A percentile compares a stretch with the other conserved stretches of the same genome.
Conservation (phyloP, 2,888 invertebrate species). For the Ornithoptera alexandrae region DNA sequence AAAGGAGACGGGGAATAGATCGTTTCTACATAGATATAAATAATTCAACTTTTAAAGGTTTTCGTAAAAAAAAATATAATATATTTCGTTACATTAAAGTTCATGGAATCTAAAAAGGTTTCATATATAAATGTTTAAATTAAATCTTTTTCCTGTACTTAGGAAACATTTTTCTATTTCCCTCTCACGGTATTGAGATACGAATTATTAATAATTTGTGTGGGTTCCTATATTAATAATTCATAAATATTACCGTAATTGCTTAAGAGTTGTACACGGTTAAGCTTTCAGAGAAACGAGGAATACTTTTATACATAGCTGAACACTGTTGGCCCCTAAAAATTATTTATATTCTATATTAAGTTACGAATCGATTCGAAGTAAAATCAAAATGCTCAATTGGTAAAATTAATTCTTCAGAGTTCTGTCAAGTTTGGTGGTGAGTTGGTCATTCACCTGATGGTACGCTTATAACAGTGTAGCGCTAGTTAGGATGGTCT, state of each 20-base stretch:
- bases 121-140: neutral
- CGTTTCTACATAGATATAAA: no score
- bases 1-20: no score
- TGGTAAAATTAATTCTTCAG: neutral
- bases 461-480: no score
- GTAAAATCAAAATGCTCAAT: no score
- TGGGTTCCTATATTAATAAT: constrained; percentile 3
- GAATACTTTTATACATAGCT: neutral
- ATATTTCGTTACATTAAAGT: neutral
- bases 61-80: neutral
- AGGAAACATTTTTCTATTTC: neutral
- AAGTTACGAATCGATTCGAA: neutral
- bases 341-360: no score
- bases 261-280: constrained; percentile 3
- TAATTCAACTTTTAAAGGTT: neutral
- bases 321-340: neutral
- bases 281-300: constrained; percentile 7
- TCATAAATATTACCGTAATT: constrained; percentile 11
- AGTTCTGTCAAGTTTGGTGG: neutral
- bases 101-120: neutral
- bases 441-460: no score
- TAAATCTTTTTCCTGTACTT: neutral
- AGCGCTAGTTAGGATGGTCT: no score
- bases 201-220: neutral
- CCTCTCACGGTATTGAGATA: constrained; percentile 3